These are phyloP conservation scores for Acanthiza pusilla DNA, from an alignment of 2,797 vertebrate species.

Conservation along the genomic window DNA sequence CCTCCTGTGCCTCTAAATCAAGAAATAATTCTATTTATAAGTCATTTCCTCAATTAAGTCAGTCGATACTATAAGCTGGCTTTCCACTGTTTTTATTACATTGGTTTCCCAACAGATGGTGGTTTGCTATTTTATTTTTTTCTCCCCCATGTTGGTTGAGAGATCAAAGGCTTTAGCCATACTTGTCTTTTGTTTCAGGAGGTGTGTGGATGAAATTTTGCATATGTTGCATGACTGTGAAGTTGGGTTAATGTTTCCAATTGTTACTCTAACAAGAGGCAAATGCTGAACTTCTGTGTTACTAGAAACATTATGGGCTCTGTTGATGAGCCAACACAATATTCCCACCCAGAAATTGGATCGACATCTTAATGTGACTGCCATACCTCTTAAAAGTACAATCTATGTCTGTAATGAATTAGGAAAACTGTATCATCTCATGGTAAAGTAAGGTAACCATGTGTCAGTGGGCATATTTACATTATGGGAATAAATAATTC, in stretches of 20 bases:
- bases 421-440: not conserved
- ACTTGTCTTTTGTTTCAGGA: conserved; percentile 47
- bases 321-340: not conserved
- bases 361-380: not conserved
- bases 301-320: not conserved
- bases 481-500: not conserved
- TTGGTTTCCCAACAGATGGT: conserved; percentile 60
- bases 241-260: conserved; percentile 44
- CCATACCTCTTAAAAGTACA: not conserved
- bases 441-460: not conserved
- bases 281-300: conserved; percentile 43
- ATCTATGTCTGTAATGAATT: not conserved
- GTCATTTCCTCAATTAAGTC: conserved; percentile 42
- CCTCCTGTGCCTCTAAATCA: not conserved
- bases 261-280: conserved; percentile 53
- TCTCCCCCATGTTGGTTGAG: conserved; percentile 7
- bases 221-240: conserved; percentile 37
- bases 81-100: conserved; percentile 62
- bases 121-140: conserved; percentile 11
- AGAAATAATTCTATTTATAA: conserved; percentile 38
- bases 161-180: conserved; percentile 66
- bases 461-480: not conserved
- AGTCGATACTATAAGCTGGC: not conserved
- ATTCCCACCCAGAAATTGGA: not conserved
- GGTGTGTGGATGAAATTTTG: conserved; percentile 62